Conservation (phyloP, 2,797 vertebrate species). For the Manis crassicaudata region DNA sequence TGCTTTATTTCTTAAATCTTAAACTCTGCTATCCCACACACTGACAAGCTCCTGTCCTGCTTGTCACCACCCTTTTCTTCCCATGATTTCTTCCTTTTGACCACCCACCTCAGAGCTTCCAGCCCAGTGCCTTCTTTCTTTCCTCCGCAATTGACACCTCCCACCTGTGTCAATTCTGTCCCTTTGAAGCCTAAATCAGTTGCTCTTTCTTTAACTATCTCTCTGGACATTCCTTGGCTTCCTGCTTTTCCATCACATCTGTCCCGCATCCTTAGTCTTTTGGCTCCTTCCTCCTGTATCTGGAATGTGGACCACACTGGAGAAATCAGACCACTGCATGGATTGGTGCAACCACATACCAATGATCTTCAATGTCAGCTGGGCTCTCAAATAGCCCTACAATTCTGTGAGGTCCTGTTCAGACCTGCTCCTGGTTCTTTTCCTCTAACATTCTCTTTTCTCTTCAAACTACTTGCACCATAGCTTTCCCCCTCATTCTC, state of each 20-base stretch:
- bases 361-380: neutral
- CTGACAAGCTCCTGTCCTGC: neutral
- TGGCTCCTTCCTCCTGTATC: neutral
- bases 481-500: neutral
- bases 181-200: neutral
- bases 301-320: too few relatives aligned
- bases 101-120: neutral
- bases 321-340: neutral
- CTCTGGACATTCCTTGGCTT: neutral
- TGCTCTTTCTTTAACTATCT: neutral
- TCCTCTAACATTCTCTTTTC: neutral
- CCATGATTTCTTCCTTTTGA: neutral
- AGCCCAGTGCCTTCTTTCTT: neutral
- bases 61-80: neutral
- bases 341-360: neutral
- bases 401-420: neutral
- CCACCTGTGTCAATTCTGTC: neutral
- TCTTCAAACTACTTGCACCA: neutral
- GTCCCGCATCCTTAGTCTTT: neutral
- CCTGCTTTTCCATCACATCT: neutral
- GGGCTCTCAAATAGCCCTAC: neutral
- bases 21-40: neutral
- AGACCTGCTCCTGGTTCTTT: neutral
- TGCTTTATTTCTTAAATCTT: constrained; percentile 7
- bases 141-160: neutral